Base-by-base conservation (phyloP, 2,113 vertebrate genomes). In the Ailurus styani region DNA sequence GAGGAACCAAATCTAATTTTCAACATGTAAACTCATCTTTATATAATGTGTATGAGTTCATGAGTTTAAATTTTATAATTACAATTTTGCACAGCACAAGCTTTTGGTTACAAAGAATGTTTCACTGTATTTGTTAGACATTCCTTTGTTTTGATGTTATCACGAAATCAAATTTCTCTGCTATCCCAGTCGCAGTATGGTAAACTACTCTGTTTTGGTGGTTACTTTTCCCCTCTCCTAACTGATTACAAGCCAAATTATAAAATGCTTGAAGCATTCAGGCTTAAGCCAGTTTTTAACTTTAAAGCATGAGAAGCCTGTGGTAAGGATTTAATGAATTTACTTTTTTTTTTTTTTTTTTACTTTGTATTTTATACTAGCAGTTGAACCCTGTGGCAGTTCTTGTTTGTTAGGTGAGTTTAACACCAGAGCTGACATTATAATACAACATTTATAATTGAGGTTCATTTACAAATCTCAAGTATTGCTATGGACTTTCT, bases 11-110 rank as follows among this genome's bases (percentile, higher is more conserved):
- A 85, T 87, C 29, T 97, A 96, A 96, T 98, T 98, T 98, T 97
- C 68, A 90, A 31, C n/a, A 57, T 87, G 37, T 96, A 98, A 98
- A 97, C 27, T 86, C 47, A 50, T 23, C 93, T 92, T 98, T 96
- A 93, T 90, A 75, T 92, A 95, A 88, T 75, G 91, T 27, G 11
- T 20, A 31, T 0, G 0, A 90, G 31, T 97, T 97, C 77, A 94
- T 97, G 57, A 97, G 55, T 94, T 94, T 97, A 97, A 91, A 96
- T 95, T 97, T 96, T 93, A 98, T 98, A 97, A 98, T 95, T 97
- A 93, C 34, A 97, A 42, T 93, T 98, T 66, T 94, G 64, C 72
- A 85, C 47, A 96, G 20, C 47, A 95, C 50, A 96, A 1, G 50
- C 0, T 83, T 62, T 98, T 45, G 75, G 52, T 97, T 96, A 95